Evolutionary conservation across 2,797 vertebrate genomes (phyloP).

Genomic region (Coregonus ussuriensis): DNA sequence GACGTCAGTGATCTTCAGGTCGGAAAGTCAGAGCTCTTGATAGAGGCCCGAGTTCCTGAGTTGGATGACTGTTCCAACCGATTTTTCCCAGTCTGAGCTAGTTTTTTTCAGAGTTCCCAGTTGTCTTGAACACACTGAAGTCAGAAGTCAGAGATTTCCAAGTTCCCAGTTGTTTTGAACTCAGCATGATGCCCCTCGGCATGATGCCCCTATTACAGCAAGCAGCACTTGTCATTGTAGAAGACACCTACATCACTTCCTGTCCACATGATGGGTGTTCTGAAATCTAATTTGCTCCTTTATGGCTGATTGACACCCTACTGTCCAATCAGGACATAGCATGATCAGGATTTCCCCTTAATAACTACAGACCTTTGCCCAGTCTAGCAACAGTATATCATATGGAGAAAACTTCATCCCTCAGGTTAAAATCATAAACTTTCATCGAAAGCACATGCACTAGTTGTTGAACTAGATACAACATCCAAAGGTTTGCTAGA

Average conservation of each 20-base stretch:
- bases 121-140: too few species aligned
- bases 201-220: neutral
- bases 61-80: too few species aligned
- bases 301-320: neutral
- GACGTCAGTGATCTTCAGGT: too few species aligned
- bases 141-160: too few species aligned
- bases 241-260: neutral
- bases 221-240: neutral
- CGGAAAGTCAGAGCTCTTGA: too few species aligned
- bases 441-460: neutral
- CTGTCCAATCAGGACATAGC: neutral
- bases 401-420: conserved; percentile 1
- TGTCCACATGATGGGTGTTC: too few species aligned
- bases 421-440: neutral
- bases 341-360: conserved; percentile 6
- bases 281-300: conserved; percentile 3
- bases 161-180: too few species aligned
- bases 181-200: too few species aligned
- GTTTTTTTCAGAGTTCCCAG: too few species aligned
- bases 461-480: neutral
- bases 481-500: neutral
- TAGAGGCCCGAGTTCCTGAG: too few species aligned
- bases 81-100: too few species aligned
- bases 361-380: neutral
- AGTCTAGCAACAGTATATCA: conserved; percentile 1